Conservation (phyloP, 2,113 vertebrate genomes). For the Podilymbus podiceps region DNA sequence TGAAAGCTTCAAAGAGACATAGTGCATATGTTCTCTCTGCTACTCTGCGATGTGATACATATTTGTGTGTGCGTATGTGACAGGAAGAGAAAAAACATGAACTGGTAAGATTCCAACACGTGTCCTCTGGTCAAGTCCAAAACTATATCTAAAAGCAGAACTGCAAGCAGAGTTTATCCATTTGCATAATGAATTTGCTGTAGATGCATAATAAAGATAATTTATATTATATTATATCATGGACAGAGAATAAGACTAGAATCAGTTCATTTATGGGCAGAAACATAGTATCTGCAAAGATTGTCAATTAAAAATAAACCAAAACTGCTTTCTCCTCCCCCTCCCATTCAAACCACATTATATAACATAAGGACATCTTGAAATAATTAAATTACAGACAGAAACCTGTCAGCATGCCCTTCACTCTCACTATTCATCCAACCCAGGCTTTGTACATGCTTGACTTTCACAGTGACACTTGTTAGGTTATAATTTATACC, state of each 20-base stretch:
- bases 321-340: neutral
- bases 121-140: neutral
- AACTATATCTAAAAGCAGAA: neutral
- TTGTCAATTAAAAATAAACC: neutral
- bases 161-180: neutral
- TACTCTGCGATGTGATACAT: neutral
- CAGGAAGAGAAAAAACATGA: neutral
- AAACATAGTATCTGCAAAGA: neutral
- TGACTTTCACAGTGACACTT: neutral
- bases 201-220: neutral
- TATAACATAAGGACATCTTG: neutral
- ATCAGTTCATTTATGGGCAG: neutral
- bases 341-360: neutral
- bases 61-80: neutral
- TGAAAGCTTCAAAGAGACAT: neutral
- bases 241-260: neutral
- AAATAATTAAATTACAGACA: neutral
- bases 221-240: neutral
- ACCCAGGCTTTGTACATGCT: neutral
- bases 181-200: neutral
- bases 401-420: neutral
- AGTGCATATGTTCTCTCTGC: neutral
- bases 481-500: neutral
- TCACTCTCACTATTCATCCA: neutral
- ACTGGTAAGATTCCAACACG: neutral